Conservation (phyloP, 2,797 vertebrate genomes). For the Melanotaenia parkinsoni region DNA sequence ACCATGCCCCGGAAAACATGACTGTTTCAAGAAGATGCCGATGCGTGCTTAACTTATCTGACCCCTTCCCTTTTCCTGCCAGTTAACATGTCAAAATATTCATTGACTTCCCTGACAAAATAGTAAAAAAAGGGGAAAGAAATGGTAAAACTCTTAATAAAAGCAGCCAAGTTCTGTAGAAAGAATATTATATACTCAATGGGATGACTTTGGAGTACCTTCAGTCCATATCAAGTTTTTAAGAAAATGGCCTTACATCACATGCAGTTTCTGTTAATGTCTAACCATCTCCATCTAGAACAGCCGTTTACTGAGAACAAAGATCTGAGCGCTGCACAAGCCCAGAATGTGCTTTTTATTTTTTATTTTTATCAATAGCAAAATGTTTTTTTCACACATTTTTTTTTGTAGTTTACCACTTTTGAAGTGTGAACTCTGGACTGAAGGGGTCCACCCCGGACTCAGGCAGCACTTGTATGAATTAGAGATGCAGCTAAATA, state of each 20-base stretch:
- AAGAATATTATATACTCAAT: not conserved
- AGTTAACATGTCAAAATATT: slow-evolving; percentile 43
- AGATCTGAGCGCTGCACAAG: not conserved
- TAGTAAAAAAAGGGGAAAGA: slow-evolving; percentile 8
- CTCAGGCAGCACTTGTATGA: slow-evolving; percentile 70
- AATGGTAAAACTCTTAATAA: not conserved
- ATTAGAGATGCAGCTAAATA: slow-evolving; percentile 84
- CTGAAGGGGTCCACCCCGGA: slow-evolving; percentile 35
- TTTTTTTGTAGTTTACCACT: slow-evolving; percentile 19
- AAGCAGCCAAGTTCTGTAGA: not conserved
- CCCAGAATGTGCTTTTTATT: not conserved
- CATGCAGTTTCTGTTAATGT: not conserved
- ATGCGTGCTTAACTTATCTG: slow-evolving; percentile 54
- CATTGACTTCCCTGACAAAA: slow-evolving; percentile 15
- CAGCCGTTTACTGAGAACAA: slow-evolving; percentile 1
- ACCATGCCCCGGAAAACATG: slow-evolving; percentile 59
- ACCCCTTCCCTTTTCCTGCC: slow-evolving; percentile 59
- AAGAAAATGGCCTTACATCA: not conserved
- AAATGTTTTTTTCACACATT: slow-evolving; percentile 18
- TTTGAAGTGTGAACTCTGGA: slow-evolving; percentile 71
- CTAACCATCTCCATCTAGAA: slow-evolving; percentile 3
- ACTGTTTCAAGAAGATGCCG: slow-evolving; percentile 45
- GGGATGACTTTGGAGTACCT: not conserved
- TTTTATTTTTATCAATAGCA: not conserved
- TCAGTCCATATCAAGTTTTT: not conserved